These are phyloP conservation scores for Ophion obscuratus DNA, from an alignment of 2,888 invertebrate genomes.

Conservation along the genomic window DNA sequence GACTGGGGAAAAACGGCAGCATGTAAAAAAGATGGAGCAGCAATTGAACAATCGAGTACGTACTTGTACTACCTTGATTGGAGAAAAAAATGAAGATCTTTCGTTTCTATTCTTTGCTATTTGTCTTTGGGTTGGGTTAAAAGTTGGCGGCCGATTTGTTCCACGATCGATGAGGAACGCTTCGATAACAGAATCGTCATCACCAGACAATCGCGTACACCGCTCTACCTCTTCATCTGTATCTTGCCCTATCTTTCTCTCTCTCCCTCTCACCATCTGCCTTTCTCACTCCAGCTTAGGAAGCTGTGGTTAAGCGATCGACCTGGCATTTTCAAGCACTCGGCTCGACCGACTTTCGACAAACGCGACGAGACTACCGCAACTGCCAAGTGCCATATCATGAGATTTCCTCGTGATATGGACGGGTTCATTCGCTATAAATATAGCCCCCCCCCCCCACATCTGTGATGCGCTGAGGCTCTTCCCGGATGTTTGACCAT, in stretches of 20 bases:
- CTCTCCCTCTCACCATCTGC: neutral
- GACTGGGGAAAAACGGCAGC: too few species aligned
- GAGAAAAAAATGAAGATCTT: too few species aligned
- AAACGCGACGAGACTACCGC: slow-evolving; percentile 52
- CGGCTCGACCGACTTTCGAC: slow-evolving; percentile 64
- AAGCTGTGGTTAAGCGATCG: slow-evolving; percentile 62
- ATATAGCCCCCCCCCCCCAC: slow-evolving; percentile 8
- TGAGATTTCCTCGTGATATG: slow-evolving; percentile 51
- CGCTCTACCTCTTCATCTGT: neutral
- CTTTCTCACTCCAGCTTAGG: slow-evolving; percentile 19
- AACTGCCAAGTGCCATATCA: slow-evolving; percentile 62
- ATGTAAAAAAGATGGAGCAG: too few species aligned
- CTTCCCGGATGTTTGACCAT: slow-evolving; percentile 54
- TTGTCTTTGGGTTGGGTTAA: neutral
- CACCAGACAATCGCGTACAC: slow-evolving; percentile 20
- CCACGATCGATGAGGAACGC: slow-evolving; percentile 2
- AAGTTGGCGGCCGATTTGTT: neutral
- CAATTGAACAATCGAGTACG: too few species aligned
- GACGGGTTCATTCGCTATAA: slow-evolving; percentile 35
- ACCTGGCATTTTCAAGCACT: slow-evolving; percentile 50
- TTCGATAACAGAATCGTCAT: slow-evolving; percentile 3
- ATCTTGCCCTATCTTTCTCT: neutral
- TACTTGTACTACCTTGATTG: too few species aligned
- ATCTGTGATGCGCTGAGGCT: slow-evolving; percentile 8
- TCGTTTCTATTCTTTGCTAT: too few species aligned